Evolutionary conservation across 2,797 vertebrate species (phyloP).

Genomic region (Anabacerthia variegaticeps): DNA sequence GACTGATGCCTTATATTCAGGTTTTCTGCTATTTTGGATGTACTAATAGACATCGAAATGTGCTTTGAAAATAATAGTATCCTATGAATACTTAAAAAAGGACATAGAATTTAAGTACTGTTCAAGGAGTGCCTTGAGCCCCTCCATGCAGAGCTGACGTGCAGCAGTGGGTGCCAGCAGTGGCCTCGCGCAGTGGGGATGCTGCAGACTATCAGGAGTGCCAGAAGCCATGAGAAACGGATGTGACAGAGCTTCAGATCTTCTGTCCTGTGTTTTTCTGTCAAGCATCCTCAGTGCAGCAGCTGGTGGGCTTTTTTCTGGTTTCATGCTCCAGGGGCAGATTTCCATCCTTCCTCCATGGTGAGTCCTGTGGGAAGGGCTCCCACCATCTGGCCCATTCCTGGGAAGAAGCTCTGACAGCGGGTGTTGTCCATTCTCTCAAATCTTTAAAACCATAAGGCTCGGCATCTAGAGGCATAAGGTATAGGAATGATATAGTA

Average conservation of each 20-base stretch:
- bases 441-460: background rate
- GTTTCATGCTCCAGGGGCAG: background rate
- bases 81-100: background rate
- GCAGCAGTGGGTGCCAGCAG: accelerated
- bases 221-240: accelerated
- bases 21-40: background rate
- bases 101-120: background rate
- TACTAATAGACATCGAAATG: background rate
- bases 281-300: background rate
- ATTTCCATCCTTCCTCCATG: background rate
- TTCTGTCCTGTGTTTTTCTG: background rate
- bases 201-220: accelerated
- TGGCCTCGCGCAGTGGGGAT: accelerated
- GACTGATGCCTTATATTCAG: background rate
- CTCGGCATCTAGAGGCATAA: background rate
- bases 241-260: background rate
- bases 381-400: background rate
- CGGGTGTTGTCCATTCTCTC: background rate
- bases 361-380: background rate
- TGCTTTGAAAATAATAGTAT: background rate
- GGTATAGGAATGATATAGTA: background rate
- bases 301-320: background rate
- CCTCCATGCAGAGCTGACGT: accelerated
- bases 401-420: background rate
- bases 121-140: background rate